Conservation (phyloP, 1,140 invertebrate genomes). For the Agrypnia vestita region DNA sequence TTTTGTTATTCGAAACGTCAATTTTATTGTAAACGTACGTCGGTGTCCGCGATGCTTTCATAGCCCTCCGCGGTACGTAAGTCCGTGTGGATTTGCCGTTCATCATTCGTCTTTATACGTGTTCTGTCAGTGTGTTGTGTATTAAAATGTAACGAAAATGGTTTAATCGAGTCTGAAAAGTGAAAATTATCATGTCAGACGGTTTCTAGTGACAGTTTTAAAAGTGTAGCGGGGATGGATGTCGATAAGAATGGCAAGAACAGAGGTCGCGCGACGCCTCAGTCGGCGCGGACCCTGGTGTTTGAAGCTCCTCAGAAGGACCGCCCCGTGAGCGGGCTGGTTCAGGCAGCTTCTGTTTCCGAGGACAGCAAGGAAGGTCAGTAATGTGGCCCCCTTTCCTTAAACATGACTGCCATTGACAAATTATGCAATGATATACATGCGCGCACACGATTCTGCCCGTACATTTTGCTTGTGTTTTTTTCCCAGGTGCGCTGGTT, state of each 20-base stretch:
- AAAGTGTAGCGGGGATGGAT: slow-evolving; percentile 43
- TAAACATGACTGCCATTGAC: slow-evolving; percentile 28
- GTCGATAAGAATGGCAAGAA: slow-evolving; percentile 45
- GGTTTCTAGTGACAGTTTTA: slow-evolving; percentile 40
- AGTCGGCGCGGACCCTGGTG: slow-evolving; percentile 71
- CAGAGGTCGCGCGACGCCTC: slow-evolving; percentile 71
- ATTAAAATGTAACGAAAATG: slow-evolving; percentile 38
- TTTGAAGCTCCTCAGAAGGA: slow-evolving; percentile 69
- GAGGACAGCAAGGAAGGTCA: slow-evolving; percentile 69
- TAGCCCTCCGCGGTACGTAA: slow-evolving; percentile 16
- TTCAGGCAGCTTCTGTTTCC: slow-evolving; percentile 65
- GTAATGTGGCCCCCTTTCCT: slow-evolving; percentile 51
- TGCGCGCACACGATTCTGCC: slow-evolving; percentile 4
- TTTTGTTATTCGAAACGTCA: slow-evolving; percentile 52
- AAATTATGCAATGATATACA: slow-evolving; percentile 46
- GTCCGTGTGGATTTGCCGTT: slow-evolving; percentile 29
- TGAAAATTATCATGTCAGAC: slow-evolving; percentile 42
- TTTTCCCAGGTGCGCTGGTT: slow-evolving; percentile 5
- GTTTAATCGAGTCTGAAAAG: slow-evolving; percentile 17
- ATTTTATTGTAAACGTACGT: slow-evolving; percentile 52
- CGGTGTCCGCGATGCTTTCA: slow-evolving; percentile 17
- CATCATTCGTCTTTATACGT: background rate
- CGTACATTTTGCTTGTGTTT: background rate
- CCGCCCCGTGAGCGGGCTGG: slow-evolving; percentile 56
- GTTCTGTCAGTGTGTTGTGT: slow-evolving; percentile 22